Conservation (phyloP, 2,797 vertebrate genomes). For the Morus bassanus region DNA sequence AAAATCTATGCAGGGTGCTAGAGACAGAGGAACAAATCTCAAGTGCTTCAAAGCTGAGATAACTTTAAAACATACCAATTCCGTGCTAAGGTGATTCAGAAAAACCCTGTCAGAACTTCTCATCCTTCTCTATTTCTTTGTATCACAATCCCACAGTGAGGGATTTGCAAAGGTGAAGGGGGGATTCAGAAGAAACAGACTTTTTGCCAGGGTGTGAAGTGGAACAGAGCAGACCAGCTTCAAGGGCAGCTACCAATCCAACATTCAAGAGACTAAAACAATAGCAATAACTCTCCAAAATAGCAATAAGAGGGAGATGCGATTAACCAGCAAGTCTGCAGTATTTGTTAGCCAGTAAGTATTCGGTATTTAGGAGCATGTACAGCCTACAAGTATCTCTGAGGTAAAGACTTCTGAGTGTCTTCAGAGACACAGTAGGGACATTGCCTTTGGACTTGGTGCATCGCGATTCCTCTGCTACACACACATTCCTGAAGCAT, state of each 20-base stretch:
- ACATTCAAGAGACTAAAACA: background rate
- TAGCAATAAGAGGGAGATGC: background rate
- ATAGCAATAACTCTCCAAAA: background rate
- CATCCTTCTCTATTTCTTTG: background rate
- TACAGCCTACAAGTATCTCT: background rate
- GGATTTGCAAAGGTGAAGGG: background rate
- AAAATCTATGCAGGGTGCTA: background rate
- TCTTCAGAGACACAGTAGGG: background rate
- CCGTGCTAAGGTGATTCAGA: background rate
- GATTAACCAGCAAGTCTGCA: background rate
- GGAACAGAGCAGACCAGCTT: background rate
- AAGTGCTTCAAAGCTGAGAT: background rate
- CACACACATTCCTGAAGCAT: background rate
- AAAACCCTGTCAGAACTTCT: background rate
- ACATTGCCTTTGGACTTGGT: background rate
- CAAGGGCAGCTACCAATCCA: background rate
- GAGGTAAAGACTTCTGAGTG: background rate
- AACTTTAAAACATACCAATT: background rate
- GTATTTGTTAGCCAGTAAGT: background rate
- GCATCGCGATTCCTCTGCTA: background rate
- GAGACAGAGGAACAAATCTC: background rate
- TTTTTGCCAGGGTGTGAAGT: background rate
- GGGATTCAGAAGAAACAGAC: background rate
- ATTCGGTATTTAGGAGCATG: background rate
- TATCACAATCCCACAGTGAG: background rate